Evolutionary conservation across 2,797 vertebrate genomes (phyloP).

Genomic region (Sciurus carolinensis): DNA sequence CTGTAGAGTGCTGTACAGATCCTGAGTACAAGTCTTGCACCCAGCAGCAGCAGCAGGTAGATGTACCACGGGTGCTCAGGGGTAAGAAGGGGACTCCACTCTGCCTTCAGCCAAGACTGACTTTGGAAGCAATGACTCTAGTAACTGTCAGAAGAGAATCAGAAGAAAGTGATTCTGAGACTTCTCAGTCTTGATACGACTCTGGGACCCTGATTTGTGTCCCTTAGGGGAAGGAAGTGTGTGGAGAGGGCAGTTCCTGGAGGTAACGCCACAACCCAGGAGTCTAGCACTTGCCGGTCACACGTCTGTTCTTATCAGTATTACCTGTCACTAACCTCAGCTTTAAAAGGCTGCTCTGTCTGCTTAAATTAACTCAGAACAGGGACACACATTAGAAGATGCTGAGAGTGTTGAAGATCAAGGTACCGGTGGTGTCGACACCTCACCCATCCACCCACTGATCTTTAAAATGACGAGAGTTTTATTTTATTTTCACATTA

Average conservation of each 20-base stretch:
- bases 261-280: not conserved
- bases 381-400: not conserved
- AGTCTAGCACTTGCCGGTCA: not conserved
- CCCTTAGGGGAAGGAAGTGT: not conserved
- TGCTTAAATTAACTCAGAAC: constrained; percentile 45
- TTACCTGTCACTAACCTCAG: not conserved
- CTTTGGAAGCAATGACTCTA: not conserved
- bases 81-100: not conserved
- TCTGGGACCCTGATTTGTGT: not conserved
- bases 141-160: not conserved
- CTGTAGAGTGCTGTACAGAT: not conserved
- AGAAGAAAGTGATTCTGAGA: not conserved
- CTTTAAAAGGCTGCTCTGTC: constrained; percentile 14
- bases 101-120: not conserved
- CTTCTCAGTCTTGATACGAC: not conserved
- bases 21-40: not conserved
- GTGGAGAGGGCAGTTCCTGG: not conserved
- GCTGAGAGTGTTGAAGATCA: not conserved
- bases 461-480: constrained; percentile 45
- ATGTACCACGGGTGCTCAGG: not conserved
- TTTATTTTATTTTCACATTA: constrained; percentile 62
- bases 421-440: not conserved
- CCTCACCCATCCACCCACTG: constrained; percentile 1
- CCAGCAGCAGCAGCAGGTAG: not conserved
- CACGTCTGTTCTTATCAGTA: not conserved